Percentiles rank a stretch among this genome's conserved stretches.
These are phyloP conservation scores for Echeneis naucrates DNA, from an alignment of 2,797 vertebrate species.

Conservation along the genomic window DNA sequence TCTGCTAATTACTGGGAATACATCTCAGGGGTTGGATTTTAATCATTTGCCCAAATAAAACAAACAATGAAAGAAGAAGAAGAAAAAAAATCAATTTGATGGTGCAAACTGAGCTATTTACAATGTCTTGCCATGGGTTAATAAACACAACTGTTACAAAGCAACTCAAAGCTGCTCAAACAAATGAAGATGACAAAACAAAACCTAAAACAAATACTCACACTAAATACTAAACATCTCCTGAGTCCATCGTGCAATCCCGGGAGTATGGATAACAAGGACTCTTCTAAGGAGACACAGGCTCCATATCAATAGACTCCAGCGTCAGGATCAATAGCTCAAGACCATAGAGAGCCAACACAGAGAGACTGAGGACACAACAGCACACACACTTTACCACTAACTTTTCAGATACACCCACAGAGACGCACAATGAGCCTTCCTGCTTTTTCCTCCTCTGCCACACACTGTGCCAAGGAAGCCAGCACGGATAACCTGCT, in stretches of 20 bases:
- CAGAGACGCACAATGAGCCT: background rate
- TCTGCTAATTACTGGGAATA: constrained; percentile 9
- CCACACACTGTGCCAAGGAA: too few species aligned
- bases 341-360: constrained; percentile 41
- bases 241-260: background rate
- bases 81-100: too few species aligned
- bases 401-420: background rate
- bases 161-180: background rate
- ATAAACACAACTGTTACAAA: background rate
- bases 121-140: background rate
- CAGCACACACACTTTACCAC: background rate
- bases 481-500: background rate
- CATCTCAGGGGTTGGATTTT: background rate
- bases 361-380: background rate
- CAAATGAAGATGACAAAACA: background rate
- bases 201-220: background rate
- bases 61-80: background rate
- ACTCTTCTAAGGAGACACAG: constrained; percentile 23
- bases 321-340: constrained; percentile 52
- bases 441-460: background rate
- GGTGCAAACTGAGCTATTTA: background rate
- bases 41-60: constrained; percentile 10
- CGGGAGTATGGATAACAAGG: constrained; percentile 40
- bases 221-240: background rate
- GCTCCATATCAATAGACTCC: constrained; percentile 45